Evolutionary conservation across 2,888 invertebrate species (phyloP), one percentile per base, ranked within the genome.

Genomic region (Netelia melanura): DNA sequence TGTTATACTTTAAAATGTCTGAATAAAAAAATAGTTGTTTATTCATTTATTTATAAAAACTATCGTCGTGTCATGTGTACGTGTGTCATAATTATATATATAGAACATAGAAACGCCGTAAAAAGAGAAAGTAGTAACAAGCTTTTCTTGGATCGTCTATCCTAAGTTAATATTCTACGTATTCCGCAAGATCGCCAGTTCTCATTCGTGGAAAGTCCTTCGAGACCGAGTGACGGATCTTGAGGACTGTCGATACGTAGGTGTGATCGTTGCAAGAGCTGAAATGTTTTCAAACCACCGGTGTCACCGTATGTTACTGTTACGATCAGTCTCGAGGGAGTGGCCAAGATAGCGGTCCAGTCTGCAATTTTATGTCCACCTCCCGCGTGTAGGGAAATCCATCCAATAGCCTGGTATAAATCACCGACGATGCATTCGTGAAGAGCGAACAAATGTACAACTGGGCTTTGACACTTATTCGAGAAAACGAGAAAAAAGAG

Each of bases 391-490:
- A 61, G 43, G 21, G 21, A 38, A 43, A 17, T 30, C 25, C 23
- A 71, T n/a, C 14, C n/a, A 11, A 64, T 64, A 64, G 54, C 21
- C 52, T 75, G 54, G 61, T 14, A 21, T 75, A 75, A 75, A 64
- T 54, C 52, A 58, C 9, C 21, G 21, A 54, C 64, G 38, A 75
- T 75, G 64, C 75, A 75, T 52, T 30, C 52, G 75, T 30, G 38
- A 54, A 65, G 38, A 65, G 38, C 30, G 74, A 14, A 74, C 23
- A 52, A 38, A 25, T 62, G 64, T 38, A 30, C 25, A 52, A 64
- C 64, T 54, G 64, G 25, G 54, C 17, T 52, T 75, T 30, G 54
- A 17, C 14, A 38, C 38, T 38, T 38, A 38, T 75, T 38, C 23
- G 11, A 17, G 58, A 5, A 38, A 38, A n/a, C 48, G 23, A 48